Conservation (phyloP, 2,888 invertebrate species). For the Lysandra coridon region DNA sequence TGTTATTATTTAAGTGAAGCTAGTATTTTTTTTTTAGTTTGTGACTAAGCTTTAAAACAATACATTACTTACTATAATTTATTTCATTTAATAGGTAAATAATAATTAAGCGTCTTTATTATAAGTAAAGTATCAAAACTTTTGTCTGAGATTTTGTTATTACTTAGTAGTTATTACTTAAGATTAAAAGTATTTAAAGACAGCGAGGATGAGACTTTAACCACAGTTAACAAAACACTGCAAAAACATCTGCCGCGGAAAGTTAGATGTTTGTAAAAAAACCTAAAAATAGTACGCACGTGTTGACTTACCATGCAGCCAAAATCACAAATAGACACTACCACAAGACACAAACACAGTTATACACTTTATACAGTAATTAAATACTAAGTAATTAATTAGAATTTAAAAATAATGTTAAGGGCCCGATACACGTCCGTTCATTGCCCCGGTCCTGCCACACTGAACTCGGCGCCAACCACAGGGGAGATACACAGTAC, state of each 20-base stretch:
- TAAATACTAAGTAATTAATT: not conserved
- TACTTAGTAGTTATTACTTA: not conserved
- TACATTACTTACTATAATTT: too few species aligned
- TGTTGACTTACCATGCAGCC: constrained; percentile 22
- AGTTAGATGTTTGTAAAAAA: constrained; percentile 17
- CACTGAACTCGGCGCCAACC: constrained; percentile 11
- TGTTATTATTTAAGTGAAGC: too few species aligned
- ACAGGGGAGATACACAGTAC: constrained; percentile 16
- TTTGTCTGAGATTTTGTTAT: not conserved
- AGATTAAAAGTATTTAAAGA: not conserved
- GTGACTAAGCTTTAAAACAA: too few species aligned
- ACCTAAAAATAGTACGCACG: constrained; percentile 10
- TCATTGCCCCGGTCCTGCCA: constrained; percentile 7
- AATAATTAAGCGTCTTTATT: too few species aligned
- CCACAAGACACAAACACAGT: not conserved
- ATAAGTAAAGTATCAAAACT: too few species aligned
- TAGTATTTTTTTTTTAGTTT: too few species aligned
- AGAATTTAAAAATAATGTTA: not conserved
- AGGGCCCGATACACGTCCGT: constrained; percentile 13
- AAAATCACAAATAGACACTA: not conserved
- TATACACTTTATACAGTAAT: not conserved
- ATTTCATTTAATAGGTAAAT: too few species aligned
- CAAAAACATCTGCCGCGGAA: constrained; percentile 5
- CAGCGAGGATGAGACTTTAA: not conserved
- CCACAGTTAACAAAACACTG: not conserved